Evolutionary conservation across 2,888 invertebrate genomes (phyloP).

Genomic region (Scaptomyza parva): DNA sequence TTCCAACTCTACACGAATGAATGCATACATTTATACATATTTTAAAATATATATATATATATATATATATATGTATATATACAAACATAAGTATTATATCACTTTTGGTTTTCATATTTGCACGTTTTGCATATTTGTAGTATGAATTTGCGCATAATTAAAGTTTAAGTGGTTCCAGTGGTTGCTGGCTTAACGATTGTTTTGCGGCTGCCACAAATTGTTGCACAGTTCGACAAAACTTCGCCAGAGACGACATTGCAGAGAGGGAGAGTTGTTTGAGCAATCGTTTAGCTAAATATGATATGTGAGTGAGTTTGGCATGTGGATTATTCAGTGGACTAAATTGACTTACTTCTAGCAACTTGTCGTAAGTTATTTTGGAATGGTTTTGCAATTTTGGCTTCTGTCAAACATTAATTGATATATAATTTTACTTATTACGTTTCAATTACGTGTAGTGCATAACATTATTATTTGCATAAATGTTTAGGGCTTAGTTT

Average conservation of each 20-base stretch:
- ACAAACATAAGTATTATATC: conserved; percentile 11
- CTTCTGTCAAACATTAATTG: conserved; percentile 10
- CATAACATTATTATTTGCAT: conserved; percentile 25
- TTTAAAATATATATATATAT: neutral
- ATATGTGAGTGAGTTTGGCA: conserved; percentile 25
- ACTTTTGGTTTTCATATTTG: conserved; percentile 70
- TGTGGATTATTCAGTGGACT: conserved; percentile 21
- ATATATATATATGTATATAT: too few species aligned
- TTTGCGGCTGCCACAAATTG: conserved; percentile 40
- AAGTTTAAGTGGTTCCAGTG: conserved; percentile 53
- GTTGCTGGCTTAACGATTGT: conserved; percentile 44
- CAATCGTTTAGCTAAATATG: conserved; percentile 13
- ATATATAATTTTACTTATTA: conserved; percentile 16
- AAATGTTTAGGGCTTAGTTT: conserved; percentile 5
- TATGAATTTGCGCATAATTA: conserved; percentile 67
- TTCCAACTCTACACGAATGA: neutral
- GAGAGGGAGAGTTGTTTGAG: conserved; percentile 8
- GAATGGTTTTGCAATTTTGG: conserved; percentile 24
- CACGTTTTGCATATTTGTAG: conserved; percentile 55
- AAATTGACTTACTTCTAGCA: conserved; percentile 23
- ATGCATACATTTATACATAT: conserved; percentile 2
- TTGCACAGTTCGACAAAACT: conserved; percentile 11
- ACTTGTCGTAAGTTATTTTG: conserved; percentile 28
- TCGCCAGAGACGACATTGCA: neutral
- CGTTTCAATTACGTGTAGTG: conserved; percentile 30